Conservation (phyloP, 2,888 invertebrate genomes). For the Tetranychus truncatus region DNA sequence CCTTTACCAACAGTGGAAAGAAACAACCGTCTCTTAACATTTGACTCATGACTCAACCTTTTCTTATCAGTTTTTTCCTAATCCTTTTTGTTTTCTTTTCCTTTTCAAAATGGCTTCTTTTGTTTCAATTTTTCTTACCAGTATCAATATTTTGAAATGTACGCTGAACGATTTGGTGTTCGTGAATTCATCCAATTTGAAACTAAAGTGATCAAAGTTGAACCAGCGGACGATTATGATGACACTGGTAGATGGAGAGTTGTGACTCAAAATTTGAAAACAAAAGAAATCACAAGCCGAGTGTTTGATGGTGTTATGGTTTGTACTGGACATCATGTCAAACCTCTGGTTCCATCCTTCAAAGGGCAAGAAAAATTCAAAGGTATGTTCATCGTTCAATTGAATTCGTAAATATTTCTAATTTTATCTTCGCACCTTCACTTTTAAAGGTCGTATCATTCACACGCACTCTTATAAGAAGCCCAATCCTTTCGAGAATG, state of each 20-base stretch:
- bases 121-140: background rate
- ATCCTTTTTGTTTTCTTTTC: background rate
- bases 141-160: conserved; percentile 31
- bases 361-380: conserved; percentile 32
- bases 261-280: background rate
- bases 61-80: background rate
- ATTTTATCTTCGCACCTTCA: background rate
- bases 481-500: conserved; percentile 28
- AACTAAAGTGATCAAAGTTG: conserved; percentile 28
- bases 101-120: background rate
- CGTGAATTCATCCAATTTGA: conserved; percentile 30
- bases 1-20: background rate
- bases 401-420: background rate
- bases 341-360: conserved; percentile 34
- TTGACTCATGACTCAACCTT: background rate
- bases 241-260: conserved; percentile 10
- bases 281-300: conserved; percentile 24
- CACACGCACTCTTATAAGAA: conserved; percentile 29
- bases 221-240: conserved; percentile 12
- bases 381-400: conserved; percentile 18
- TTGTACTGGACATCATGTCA: conserved; percentile 37
- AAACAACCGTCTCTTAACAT: background rate
- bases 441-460: conserved; percentile 28
- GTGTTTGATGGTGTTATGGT: conserved; percentile 36
- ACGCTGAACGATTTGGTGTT: conserved; percentile 31